These are phyloP conservation scores for Eupeodes latifasciatus DNA, from an alignment of 2,888 invertebrate species.

Conservation along the genomic window DNA sequence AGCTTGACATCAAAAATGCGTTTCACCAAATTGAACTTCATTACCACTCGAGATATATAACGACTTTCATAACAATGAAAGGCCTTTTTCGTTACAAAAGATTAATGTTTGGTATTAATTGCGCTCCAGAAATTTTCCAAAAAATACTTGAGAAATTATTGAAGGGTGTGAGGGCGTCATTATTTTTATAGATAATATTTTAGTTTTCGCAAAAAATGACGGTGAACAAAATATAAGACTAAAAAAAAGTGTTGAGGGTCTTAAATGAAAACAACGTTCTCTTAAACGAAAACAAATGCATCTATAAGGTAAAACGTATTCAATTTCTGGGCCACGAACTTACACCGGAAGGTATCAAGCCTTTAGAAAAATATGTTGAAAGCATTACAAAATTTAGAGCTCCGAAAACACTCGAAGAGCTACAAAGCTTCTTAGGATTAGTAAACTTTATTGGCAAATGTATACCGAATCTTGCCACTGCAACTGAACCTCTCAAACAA, in stretches of 20 bases:
- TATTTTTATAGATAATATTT: conserved; percentile 82
- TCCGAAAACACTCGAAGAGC: conserved; percentile 29
- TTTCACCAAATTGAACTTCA: conserved; percentile 81
- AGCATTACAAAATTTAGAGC: conserved; percentile 28
- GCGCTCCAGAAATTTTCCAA: conserved; percentile 79
- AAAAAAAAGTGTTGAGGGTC: conserved; percentile 1
- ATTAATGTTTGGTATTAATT: conserved; percentile 38
- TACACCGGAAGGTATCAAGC: conserved; percentile 78
- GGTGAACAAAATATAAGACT: conserved; percentile 16
- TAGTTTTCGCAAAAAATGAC: conserved; percentile 9
- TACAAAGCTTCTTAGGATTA: conserved; percentile 32
- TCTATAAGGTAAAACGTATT: conserved; percentile 56
- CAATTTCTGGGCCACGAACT: conserved; percentile 79
- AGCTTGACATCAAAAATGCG: conserved; percentile 80
- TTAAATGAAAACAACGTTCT: conserved; percentile 29
- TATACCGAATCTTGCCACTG: conserved; percentile 26
- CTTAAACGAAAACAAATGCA: conserved; percentile 35
- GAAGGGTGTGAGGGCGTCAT: conserved; percentile 79
- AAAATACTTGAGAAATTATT: conserved; percentile 65
- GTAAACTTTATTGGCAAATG: conserved; percentile 45
- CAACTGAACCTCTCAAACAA: conserved; percentile 30
- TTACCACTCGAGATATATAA: conserved; percentile 81
- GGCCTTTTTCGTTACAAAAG: conserved; percentile 76
- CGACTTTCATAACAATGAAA: conserved; percentile 78
- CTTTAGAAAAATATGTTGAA: conserved; percentile 52